Conservation (phyloP, 2,113 vertebrate genomes). For the Dicrurus megarhynchus region DNA sequence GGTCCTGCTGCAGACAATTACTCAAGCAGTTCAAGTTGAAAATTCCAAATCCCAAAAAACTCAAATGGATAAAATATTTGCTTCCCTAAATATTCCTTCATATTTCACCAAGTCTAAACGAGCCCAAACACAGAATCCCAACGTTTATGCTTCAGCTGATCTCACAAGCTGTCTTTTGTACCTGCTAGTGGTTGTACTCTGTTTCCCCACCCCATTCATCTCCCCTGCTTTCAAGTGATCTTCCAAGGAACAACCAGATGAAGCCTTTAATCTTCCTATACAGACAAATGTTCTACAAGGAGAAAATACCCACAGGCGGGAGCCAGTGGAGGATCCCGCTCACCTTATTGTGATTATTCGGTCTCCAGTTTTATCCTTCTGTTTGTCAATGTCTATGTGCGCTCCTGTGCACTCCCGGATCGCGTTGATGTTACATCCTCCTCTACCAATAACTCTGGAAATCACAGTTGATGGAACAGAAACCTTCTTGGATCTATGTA, state of each 20-base stretch:
- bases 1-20: background rate
- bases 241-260: background rate
- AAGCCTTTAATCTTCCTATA: background rate
- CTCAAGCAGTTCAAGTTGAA: background rate
- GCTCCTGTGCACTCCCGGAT: slow-evolving; percentile 98
- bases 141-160: accelerated
- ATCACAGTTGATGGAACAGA: slow-evolving; percentile 98
- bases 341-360: slow-evolving; percentile 99
- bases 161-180: background rate
- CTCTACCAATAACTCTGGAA: slow-evolving; percentile 97
- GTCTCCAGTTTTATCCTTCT: slow-evolving; percentile 98
- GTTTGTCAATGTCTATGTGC: slow-evolving; percentile 98
- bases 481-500: slow-evolving; percentile 93
- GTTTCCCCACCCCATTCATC: background rate
- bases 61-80: background rate
- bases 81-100: background rate
- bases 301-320: accelerated
- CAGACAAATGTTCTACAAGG: background rate
- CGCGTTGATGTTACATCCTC: slow-evolving; percentile 97
- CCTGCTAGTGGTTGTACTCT: background rate
- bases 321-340: background rate
- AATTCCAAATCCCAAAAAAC: background rate
- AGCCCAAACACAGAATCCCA: background rate
- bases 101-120: background rate
- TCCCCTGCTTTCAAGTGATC: background rate